Base-by-base conservation (phyloP, 2,888 invertebrate genomes). In the Cyclophora punctaria region DNA sequence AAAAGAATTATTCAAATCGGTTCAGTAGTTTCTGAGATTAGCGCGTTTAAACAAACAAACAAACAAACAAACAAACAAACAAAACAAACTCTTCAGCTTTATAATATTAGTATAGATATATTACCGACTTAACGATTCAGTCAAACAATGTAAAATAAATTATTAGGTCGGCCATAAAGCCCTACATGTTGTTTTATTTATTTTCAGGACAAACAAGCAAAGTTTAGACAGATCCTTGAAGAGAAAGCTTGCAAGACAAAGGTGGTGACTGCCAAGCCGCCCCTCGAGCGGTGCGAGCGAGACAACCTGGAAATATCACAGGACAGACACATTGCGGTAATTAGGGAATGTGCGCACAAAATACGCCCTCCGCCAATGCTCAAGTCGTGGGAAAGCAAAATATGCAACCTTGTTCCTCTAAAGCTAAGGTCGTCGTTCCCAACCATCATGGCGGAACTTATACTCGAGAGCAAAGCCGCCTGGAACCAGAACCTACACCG, bases 331-430 rank as follows among this genome's bases (percentile, higher is more conserved):
- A 86, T 91, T 46, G 82, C 87, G 35, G 87, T 90, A 33, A 67
- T 93, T 35, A 80, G 90, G n/a, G 76, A 84, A 57, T 90, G 89
- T 63, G 92, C 92, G 0, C 80, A 90, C 3, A 78, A 89, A 56
- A 87, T 92, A 45, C 82, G 90, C 44, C 90, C 91, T 3, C 91
- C 92, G 0, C 89, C 89, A 4, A 93, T 93, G 91, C 83, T 90
- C 2, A 83, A 86, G 35, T 84, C 89, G 42, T 91, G 91, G 78
- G 92, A 93, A 73, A 69, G 82, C 5, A 90, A 89, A 65, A 93
- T 95, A 51, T 78, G 87, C 47, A 85, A 79, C 48, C 89, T 90
- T 47, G 86, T 92, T 0, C 90, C 91, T 0, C 69, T 75, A 0
- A 83, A 85, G 47, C 73, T 93, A n/a, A 90, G 90, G 52, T 76